phyloP scores from a whole-genome alignment of 2,797 vertebrate genomes.

The Etheostoma nigrum region DNA sequence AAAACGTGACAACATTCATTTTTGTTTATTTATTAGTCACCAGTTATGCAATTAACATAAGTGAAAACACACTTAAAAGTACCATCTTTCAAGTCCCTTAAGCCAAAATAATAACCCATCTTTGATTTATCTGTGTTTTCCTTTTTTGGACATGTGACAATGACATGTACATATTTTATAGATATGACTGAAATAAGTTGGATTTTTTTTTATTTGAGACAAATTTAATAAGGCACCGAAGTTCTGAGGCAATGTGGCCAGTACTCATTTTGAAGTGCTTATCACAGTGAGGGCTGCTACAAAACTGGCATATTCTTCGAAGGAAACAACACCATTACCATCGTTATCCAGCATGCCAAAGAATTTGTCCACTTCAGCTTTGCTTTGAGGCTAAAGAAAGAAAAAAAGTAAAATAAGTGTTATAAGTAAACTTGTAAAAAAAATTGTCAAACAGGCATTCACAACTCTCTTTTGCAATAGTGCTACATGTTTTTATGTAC shows the following conservation, averaged over 20 bases:
- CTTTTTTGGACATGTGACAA: background rate
- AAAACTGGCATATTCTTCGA: slow-evolving; percentile 61
- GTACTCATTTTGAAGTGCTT: background rate
- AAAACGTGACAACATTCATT: background rate
- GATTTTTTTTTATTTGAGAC: background rate
- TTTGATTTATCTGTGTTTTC: background rate
- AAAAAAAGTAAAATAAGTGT: background rate
- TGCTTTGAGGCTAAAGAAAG: background rate
- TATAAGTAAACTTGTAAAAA: background rate
- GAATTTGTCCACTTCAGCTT: background rate
- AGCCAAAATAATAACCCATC: background rate
- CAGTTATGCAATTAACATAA: background rate
- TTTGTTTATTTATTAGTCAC: background rate
- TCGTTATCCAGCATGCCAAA: slow-evolving; percentile 61
- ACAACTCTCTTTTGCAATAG: background rate
- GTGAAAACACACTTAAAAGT: background rate
- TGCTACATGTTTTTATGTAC: slow-evolving; percentile 15
- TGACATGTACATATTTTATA: background rate
- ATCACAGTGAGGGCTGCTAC: accelerated
- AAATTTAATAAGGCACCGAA: background rate
- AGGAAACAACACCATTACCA: slow-evolving; percentile 38
- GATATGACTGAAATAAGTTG: background rate
- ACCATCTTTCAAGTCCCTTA: background rate
- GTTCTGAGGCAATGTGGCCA: background rate
- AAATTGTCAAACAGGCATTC: background rate